Evolutionary conservation across 1,140 invertebrate genomes (phyloP).

Genomic region (Drosophila eugracilis): DNA sequence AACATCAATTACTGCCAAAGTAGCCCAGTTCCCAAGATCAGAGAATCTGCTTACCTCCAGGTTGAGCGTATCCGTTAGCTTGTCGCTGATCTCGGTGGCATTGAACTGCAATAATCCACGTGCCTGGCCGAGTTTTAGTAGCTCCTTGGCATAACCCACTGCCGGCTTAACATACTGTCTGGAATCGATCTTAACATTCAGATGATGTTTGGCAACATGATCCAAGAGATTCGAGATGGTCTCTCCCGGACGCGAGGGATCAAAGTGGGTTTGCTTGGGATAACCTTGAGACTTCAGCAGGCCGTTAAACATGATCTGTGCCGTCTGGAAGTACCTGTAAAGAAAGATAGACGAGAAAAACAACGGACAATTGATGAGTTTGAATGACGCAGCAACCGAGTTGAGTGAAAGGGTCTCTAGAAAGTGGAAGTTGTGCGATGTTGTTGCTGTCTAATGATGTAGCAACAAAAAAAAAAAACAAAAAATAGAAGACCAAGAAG

Average conservation of each 20-base stretch:
- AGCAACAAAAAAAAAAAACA: constrained; percentile 13
- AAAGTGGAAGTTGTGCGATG: constrained; percentile 71
- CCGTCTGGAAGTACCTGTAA: constrained; percentile 88
- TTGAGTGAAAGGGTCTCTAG: constrained; percentile 76
- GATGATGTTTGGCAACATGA: constrained; percentile 88
- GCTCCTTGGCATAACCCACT: constrained; percentile 89
- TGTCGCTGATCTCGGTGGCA: constrained; percentile 89
- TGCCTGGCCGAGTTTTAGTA: constrained; percentile 88
- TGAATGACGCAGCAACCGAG: constrained; percentile 61
- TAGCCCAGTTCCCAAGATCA: constrained; percentile 40
- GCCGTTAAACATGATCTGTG: constrained; percentile 90
- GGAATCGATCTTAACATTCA: constrained; percentile 90
- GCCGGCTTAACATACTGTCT: constrained; percentile 90
- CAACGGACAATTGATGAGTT: constrained; percentile 49
- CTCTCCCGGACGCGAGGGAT: constrained; percentile 88
- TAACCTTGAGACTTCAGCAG: constrained; percentile 91
- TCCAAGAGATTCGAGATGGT: constrained; percentile 89
- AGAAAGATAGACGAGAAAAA: constrained; percentile 46
- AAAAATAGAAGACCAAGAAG: constrained; percentile 34
- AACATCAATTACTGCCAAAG: constrained; percentile 27
- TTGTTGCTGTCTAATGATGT: constrained; percentile 44
- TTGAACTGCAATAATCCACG: constrained; percentile 87
- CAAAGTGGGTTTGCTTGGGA: constrained; percentile 89
- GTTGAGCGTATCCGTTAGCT: constrained; percentile 91
- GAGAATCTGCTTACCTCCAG: constrained; percentile 86